phyloP scores from a whole-genome alignment of 2,113 vertebrate genomes.

The Cavia aperea region DNA sequence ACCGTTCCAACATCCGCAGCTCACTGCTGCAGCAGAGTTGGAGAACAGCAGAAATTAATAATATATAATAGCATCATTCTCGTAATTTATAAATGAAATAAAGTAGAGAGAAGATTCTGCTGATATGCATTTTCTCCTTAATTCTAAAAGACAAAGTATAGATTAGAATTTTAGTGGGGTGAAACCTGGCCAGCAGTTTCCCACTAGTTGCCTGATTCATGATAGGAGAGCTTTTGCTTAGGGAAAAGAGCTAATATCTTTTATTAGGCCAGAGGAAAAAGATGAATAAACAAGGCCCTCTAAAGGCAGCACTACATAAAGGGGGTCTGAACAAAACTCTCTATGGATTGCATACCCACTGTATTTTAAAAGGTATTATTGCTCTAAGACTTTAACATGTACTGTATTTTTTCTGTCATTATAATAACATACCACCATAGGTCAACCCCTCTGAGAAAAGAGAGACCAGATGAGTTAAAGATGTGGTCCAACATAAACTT shows the following conservation, averaged over 20 bases:
- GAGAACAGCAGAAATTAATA: slow-evolving; percentile 98
- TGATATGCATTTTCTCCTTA: slow-evolving; percentile 85
- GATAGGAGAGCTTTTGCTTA: slow-evolving; percentile 72
- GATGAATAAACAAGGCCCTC: slow-evolving; percentile 70
- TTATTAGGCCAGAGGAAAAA: slow-evolving; percentile 70
- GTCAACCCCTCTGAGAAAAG: slow-evolving; percentile 58
- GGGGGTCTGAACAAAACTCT: slow-evolving; percentile 52
- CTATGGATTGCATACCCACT: slow-evolving; percentile 37
- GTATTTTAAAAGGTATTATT: slow-evolving; percentile 60
- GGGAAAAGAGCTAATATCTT: slow-evolving; percentile 77
- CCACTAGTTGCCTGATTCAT: slow-evolving; percentile 80
- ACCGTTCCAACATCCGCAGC: slow-evolving; percentile 94
- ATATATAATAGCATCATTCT: slow-evolving; percentile 98
- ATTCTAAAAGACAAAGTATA: slow-evolving; percentile 84
- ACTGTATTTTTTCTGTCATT: slow-evolving; percentile 41
- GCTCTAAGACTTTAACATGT: slow-evolving; percentile 45
- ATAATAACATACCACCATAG: slow-evolving; percentile 58
- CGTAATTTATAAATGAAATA: slow-evolving; percentile 99
- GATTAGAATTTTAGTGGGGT: slow-evolving; percentile 82
- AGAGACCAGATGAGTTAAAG: slow-evolving; percentile 69
- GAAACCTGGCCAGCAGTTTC: slow-evolving; percentile 77
- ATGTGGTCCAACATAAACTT: slow-evolving; percentile 56
- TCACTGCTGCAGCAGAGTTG: slow-evolving; percentile 84
- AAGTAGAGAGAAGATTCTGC: slow-evolving; percentile 91
- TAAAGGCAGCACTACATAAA: slow-evolving; percentile 66